A percentile compares a stretch with the other conserved stretches of the same genome.
phyloP scores from a whole-genome alignment of 2,113 vertebrate species.

The Planiliza haematocheilus region DNA sequence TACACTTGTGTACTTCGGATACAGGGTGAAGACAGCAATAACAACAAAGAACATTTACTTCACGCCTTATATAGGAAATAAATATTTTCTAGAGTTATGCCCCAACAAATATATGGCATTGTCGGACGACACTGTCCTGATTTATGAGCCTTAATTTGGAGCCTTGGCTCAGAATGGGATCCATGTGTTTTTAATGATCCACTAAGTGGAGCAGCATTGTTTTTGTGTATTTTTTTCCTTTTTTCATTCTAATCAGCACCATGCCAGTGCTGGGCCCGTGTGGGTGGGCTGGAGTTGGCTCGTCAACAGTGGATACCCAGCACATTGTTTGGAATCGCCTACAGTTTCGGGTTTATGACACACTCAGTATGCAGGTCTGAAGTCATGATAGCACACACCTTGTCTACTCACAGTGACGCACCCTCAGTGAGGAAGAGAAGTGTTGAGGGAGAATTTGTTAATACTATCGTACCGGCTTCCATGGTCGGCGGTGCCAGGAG shows the following conservation, averaged over 20 bases:
- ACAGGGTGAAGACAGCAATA: slow-evolving; percentile 77
- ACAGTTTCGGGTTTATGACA: slow-evolving; percentile 50
- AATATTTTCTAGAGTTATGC: slow-evolving; percentile 75
- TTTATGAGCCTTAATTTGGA: slow-evolving; percentile 68
- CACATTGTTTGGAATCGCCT: slow-evolving; percentile 33
- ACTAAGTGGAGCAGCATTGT: slow-evolving; percentile 71
- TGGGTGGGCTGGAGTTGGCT: slow-evolving; percentile 63
- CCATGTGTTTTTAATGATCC: slow-evolving; percentile 75
- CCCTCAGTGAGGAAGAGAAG: slow-evolving; percentile 51
- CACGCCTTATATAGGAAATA: slow-evolving; percentile 79
- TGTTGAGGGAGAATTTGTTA: slow-evolving; percentile 63
- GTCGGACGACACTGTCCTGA: slow-evolving; percentile 66
- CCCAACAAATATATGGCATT: slow-evolving; percentile 68
- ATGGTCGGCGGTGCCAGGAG: slow-evolving; percentile 93
- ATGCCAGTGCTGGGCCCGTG: slow-evolving; percentile 65
- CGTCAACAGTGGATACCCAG: slow-evolving; percentile 46
- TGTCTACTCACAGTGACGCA: slow-evolving; percentile 60
- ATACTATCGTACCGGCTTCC: slow-evolving; percentile 96
- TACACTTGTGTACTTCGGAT: slow-evolving; percentile 84
- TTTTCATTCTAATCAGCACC: slow-evolving; percentile 76
- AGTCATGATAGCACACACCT: slow-evolving; percentile 62
- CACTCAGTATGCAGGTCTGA: slow-evolving; percentile 48
- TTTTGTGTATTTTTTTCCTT: slow-evolving; percentile 41
- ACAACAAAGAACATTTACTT: slow-evolving; percentile 72
- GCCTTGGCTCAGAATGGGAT: slow-evolving; percentile 58